Base-by-base conservation (phyloP, 2,888 invertebrate genomes). In the Stomorhina lunata region DNA sequence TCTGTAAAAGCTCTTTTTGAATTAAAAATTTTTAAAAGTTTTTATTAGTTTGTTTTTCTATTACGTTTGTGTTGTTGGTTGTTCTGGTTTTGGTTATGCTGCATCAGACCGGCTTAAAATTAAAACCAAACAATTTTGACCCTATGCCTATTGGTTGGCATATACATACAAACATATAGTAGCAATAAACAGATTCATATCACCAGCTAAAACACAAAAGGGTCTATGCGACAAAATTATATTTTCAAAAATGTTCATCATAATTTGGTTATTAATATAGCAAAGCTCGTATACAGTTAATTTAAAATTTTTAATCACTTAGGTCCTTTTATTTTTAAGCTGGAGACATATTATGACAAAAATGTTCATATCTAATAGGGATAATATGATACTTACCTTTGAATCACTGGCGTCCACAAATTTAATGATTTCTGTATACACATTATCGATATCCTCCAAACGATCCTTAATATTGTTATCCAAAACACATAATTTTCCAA, bases 321-420 rank as follows among this genome's bases (percentile, higher is more conserved):
- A n/a, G n/a, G n/a, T n/a, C n/a, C n/a, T n/a, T n/a, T n/a, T n/a
- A n/a, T n/a, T n/a, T n/a, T n/a, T n/a, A n/a, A n/a, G n/a, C n/a
- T n/a, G n/a, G n/a, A n/a, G n/a, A n/a, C n/a, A n/a, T n/a, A n/a
- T n/a, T n/a, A n/a, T n/a, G n/a, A n/a, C n/a, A n/a, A n/a, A n/a
- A n/a, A n/a, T n/a, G n/a, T n/a, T n/a, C n/a, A n/a, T n/a, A n/a
- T n/a, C n/a, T n/a, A 17, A 43, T n/a, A 22, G 25, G 20, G 15
- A 1, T 43, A 55, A 65, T 34, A n/a, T n/a, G 15, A 15, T 43
- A 76, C 68, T 89, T 91, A 95, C 96, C 93, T 97, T 96, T 40
- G 92, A 88, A 90, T 97, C 97, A 68, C 92, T 94, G 55, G 95
- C 92, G 89, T 98, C 97, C 1, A 94, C 93, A 92, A 95, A 97